These are phyloP conservation scores for Euura saliciscinereae DNA, from an alignment of 1,140 invertebrate genomes.

Conservation along the genomic window DNA sequence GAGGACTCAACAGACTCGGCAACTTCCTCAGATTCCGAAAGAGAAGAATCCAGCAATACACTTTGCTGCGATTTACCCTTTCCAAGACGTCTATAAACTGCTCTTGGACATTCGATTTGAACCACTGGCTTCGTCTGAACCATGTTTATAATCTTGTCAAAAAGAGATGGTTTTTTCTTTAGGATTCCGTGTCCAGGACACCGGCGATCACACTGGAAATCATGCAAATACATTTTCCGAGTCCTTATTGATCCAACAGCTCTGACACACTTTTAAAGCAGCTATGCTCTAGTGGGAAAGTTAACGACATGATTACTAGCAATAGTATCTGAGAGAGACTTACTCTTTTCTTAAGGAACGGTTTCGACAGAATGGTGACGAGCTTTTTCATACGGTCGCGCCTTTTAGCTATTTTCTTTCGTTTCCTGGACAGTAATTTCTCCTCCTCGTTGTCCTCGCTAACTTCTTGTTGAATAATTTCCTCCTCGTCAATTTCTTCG, in stretches of 20 bases:
- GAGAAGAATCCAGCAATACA: background rate
- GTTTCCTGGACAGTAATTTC: constrained; percentile 16
- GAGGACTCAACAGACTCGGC: no score
- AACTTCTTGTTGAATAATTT: constrained; percentile 37
- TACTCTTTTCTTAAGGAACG: constrained; percentile 31
- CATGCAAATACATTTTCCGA: no score
- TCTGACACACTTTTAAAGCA: no score
- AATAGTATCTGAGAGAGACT: background rate
- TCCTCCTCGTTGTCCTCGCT: constrained; percentile 29
- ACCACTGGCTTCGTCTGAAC: background rate
- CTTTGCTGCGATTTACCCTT: background rate
- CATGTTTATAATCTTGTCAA: constrained; percentile 7
- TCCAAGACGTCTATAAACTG: background rate
- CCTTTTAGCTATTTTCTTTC: constrained; percentile 20
- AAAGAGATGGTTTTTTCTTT: background rate
- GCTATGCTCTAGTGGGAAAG: no score
- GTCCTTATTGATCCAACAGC: background rate
- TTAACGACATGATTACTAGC: no score
- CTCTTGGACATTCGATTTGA: background rate
- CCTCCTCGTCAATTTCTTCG: constrained; percentile 39
- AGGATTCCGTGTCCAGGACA: background rate
- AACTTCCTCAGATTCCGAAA: no score
- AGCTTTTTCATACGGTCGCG: constrained; percentile 34
- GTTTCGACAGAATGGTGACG: constrained; percentile 29
- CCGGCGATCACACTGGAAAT: background rate